Percentiles rank a stretch among this genome's conserved stretches.
Evolutionary conservation across 2,888 invertebrate species (phyloP).

Genomic region (Perizoma flavofasciatum): DNA sequence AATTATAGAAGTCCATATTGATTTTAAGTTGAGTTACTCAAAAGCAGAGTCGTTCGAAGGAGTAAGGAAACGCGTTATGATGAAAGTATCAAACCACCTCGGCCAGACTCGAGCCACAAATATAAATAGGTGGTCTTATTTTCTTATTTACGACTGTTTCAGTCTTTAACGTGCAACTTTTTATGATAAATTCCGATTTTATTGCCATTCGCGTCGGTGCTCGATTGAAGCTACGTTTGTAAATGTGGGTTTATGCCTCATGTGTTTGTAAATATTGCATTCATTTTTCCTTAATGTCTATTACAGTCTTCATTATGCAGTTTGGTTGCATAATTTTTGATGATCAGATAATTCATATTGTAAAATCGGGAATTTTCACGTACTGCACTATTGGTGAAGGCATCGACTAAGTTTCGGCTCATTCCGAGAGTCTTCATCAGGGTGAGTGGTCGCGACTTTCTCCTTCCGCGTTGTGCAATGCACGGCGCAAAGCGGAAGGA

Average conservation of each 20-base stretch:
- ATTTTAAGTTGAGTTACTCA: too few species aligned
- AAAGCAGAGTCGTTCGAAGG: too few species aligned
- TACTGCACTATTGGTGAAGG: too few species aligned
- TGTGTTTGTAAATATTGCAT: slow-evolving; percentile 57
- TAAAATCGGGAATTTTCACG: too few species aligned
- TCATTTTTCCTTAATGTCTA: slow-evolving; percentile 51
- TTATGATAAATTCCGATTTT: slow-evolving; percentile 76
- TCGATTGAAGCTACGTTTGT: slow-evolving; percentile 58
- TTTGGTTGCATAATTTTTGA: slow-evolving; percentile 22
- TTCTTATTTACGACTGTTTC: slow-evolving; percentile 77
- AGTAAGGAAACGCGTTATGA: neutral
- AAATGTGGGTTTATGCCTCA: slow-evolving; percentile 64
- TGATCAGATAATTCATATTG: too few species aligned
- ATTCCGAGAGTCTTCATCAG: too few species aligned
- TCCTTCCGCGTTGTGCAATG: too few species aligned
- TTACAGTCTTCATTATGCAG: slow-evolving; percentile 45
- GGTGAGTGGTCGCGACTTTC: too few species aligned
- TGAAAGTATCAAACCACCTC: slow-evolving; percentile 52
- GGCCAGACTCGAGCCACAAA: slow-evolving; percentile 51
- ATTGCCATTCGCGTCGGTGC: slow-evolving; percentile 57
- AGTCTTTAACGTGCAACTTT: slow-evolving; percentile 77
- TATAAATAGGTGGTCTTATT: slow-evolving; percentile 78
- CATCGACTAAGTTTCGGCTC: too few species aligned
- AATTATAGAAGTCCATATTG: too few species aligned
- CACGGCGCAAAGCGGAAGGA: too few species aligned